These are phyloP conservation scores for Micromussa lordhowensis DNA, from an alignment of 92 coral and sea anemone species.

Conservation along the genomic window DNA sequence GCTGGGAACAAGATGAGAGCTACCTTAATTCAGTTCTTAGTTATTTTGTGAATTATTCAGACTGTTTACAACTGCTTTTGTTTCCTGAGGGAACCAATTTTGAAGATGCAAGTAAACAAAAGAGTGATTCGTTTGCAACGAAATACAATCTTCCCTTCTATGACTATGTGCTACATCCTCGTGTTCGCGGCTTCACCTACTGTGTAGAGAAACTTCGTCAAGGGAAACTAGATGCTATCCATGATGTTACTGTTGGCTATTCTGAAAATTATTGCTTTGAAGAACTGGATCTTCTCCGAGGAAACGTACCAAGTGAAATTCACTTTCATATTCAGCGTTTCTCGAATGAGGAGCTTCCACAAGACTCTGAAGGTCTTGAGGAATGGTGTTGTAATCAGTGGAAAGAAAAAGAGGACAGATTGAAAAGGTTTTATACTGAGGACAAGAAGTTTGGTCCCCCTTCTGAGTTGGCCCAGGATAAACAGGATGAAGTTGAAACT, in stretches of 20 bases:
- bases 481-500: conserved; percentile 33
- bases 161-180: conserved; percentile 93
- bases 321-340: conserved; percentile 90
- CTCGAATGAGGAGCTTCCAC: conserved; percentile 75
- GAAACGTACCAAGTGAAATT: conserved; percentile 86
- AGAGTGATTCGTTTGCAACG: conserved; percentile 88
- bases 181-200: conserved; percentile 91
- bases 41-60: conserved; percentile 76
- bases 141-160: conserved; percentile 85
- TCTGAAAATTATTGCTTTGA: conserved; percentile 71
- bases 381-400: conserved; percentile 88
- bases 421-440: conserved; percentile 72
- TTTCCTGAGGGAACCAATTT: conserved; percentile 98
- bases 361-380: conserved; percentile 74
- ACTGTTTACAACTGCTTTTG: conserved; percentile 88
- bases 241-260: conserved; percentile 95
- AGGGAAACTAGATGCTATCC: conserved; percentile 80
- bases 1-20: conserved; percentile 91
- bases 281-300: conserved; percentile 80
- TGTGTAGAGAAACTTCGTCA: conserved; percentile 83
- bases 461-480: conserved; percentile 42
- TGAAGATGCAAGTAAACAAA: conserved; percentile 61
- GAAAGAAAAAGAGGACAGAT: conserved; percentile 86
- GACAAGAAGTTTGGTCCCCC: conserved; percentile 63
- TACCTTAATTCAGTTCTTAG: conserved; percentile 79